Evolutionary conservation across 2,797 vertebrate genomes (phyloP), one percentile per base, ranked within the genome.

Genomic region (Centroberyx gerrardi): DNA sequence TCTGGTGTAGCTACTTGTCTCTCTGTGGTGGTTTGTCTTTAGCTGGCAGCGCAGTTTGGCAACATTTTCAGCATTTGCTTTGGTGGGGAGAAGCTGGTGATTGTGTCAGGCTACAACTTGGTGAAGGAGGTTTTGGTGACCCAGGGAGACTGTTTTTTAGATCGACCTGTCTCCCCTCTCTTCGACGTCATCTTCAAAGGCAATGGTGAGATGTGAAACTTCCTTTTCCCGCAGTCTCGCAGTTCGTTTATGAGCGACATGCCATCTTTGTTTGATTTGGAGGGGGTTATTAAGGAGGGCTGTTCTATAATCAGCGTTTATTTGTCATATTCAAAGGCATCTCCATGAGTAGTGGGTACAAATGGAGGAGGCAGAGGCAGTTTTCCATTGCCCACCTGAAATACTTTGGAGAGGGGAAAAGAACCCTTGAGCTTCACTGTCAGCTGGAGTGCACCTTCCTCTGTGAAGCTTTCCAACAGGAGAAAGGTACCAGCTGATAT

Each of bases 351-450:
- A 88, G 76, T 69, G 86, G 82, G 12, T 84, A 83, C 52, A 68
- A 62, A 48, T 87, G 84, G 87, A 81, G 65, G 44, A 82, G 80
- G 27, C 87, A 90, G 56, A 70, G 74, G 40, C 82, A 80, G 48
- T 90, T 85, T 79, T 60, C 76, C 8, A 36, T 80, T 31, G 60
- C 68, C 65, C 81, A 78, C 42, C 44, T 89, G 36, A 87, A 83
- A 54, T 76, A 81, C 58, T 79, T 85, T 62, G 81, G 72, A 72
- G 74, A 85, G 8, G 73, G 74, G 12, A 79, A 44, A 33, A 85
- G 53, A 53, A 68, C 84, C 38, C 42, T 87, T 28, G 79, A 89
- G 46, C n/a, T 66, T 38, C 27, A 74, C n/a, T 77, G 84, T 9
- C 71, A 76, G 28, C 54, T 44, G 49, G 89, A 89, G 66, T 74